Evolutionary conservation across 2,888 invertebrate genomes (phyloP).

Genomic region (Drosophila pullipes): DNA sequence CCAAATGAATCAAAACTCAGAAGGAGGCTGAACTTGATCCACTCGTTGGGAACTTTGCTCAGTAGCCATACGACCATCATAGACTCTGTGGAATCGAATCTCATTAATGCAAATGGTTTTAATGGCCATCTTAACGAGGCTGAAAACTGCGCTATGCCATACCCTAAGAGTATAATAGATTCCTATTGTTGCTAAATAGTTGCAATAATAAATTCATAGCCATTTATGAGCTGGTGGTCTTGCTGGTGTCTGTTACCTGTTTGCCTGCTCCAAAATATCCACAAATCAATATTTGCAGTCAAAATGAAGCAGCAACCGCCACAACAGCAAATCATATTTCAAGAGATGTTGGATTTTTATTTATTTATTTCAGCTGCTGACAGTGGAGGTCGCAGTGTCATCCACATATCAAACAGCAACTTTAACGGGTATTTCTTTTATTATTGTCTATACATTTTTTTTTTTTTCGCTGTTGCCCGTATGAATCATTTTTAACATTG

Average conservation of each 20-base stretch:
- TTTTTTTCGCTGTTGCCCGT: conserved; percentile 18
- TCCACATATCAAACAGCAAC: conserved; percentile 54
- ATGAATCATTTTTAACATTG: conserved; percentile 47
- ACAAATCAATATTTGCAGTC: conserved; percentile 47
- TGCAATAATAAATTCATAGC: conserved; percentile 18
- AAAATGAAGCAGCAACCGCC: conserved; percentile 6
- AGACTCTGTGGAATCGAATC: conserved; percentile 34
- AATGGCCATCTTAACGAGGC: conserved; percentile 42
- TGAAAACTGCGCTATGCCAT: conserved; percentile 52
- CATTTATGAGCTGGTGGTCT: conserved; percentile 36
- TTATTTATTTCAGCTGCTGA: conserved; percentile 60
- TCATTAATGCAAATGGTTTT: conserved; percentile 72
- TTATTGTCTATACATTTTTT: conserved; percentile 11
- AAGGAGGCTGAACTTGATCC: conserved; percentile 15
- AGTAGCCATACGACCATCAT: conserved; percentile 40
- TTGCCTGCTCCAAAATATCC: conserved; percentile 65
- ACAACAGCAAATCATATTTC: conserved; percentile 30
- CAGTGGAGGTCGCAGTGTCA: conserved; percentile 67
- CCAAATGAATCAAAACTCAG: conserved; percentile 9
- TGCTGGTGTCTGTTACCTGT: conserved; percentile 34
- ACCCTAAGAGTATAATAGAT: conserved; percentile 20
- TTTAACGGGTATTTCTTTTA: conserved; percentile 32
- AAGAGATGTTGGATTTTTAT: conserved; percentile 31
- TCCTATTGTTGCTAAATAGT: conserved; percentile 45
- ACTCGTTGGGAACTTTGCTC: conserved; percentile 27